A percentile compares a stretch with the other conserved stretches of the same genome.
phyloP scores from a whole-genome alignment of 2,888 invertebrate genomes.

The Leptothorax acervorum region DNA sequence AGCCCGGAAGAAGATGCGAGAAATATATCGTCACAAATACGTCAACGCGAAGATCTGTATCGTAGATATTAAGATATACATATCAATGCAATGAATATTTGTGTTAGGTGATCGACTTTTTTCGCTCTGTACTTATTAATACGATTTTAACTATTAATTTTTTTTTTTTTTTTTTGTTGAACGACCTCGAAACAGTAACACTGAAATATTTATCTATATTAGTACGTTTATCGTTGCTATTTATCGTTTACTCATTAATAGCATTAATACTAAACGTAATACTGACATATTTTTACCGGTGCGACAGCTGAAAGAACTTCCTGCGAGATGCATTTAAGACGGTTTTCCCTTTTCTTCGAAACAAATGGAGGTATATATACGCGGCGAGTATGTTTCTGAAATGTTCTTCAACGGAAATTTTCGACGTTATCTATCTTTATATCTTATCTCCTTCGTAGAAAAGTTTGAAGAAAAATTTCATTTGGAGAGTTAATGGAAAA shows the following conservation, averaged over 20 bases:
- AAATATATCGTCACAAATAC: slow-evolving; percentile 10
- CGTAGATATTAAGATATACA: background rate
- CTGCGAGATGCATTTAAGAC: slow-evolving; percentile 1
- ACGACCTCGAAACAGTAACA: background rate
- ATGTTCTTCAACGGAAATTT: slow-evolving; percentile 19
- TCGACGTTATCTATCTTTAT: slow-evolving; percentile 28
- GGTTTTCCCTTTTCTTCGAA: background rate
- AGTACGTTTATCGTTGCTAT: background rate
- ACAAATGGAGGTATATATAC: background rate
- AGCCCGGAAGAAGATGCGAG: background rate
- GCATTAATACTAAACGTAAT: background rate
- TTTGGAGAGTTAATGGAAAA: slow-evolving; percentile 47
- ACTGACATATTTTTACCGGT: background rate
- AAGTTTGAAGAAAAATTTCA: slow-evolving; percentile 34
- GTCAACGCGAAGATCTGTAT: background rate
- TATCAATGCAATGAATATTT: background rate
- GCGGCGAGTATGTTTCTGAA: background rate
- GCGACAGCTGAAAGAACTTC: background rate
- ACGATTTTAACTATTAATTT: too few relatives aligned
- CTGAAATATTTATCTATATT: background rate
- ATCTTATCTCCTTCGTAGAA: slow-evolving; percentile 1
- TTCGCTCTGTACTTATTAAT: background rate
- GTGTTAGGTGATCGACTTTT: background rate
- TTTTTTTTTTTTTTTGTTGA: background rate
- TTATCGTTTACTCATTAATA: background rate